Percentiles rank a stretch among this genome's conserved stretches.
These are phyloP conservation scores for Lepidochitona cinerea DNA, from an alignment of 2,888 invertebrate genomes.

Conservation along the genomic window DNA sequence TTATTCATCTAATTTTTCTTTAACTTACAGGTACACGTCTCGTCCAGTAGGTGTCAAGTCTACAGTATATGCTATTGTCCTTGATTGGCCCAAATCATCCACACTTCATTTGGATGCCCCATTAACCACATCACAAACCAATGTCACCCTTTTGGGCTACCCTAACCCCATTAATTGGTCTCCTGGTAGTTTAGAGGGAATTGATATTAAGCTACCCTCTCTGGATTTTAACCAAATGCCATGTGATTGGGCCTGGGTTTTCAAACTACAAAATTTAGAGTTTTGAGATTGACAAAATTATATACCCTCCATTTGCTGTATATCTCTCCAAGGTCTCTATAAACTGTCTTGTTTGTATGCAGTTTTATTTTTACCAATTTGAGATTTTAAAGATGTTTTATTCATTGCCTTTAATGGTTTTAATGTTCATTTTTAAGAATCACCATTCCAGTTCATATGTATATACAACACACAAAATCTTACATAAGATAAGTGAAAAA, in stretches of 20 bases:
- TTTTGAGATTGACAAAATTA: too few relatives aligned
- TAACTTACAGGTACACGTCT: constrained; percentile 44
- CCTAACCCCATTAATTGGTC: constrained; percentile 39
- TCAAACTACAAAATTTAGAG: constrained; percentile 46
- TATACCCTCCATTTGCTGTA: background rate
- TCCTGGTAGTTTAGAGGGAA: constrained; percentile 33
- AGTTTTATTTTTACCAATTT: too few relatives aligned
- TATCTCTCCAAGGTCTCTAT: background rate
- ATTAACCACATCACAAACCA: constrained; percentile 58
- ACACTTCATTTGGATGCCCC: constrained; percentile 74
- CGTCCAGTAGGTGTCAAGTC: constrained; percentile 23
- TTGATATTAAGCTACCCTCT: constrained; percentile 54
- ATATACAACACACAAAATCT: too few relatives aligned
- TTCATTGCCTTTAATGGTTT: too few relatives aligned
- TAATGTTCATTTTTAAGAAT: too few relatives aligned
- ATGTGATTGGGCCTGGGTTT: constrained; percentile 62
- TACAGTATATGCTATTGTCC: constrained; percentile 78
- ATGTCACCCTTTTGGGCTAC: constrained; percentile 75
- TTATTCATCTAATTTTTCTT: too few relatives aligned
- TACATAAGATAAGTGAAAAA: too few relatives aligned
- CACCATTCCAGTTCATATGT: too few relatives aligned
- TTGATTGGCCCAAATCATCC: constrained; percentile 80
- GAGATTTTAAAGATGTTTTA: too few relatives aligned
- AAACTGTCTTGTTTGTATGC: background rate
- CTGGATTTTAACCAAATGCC: constrained; percentile 53